Evolutionary conservation across 2,888 invertebrate genomes (phyloP).

Genomic region (Drosophila peninsularis): DNA sequence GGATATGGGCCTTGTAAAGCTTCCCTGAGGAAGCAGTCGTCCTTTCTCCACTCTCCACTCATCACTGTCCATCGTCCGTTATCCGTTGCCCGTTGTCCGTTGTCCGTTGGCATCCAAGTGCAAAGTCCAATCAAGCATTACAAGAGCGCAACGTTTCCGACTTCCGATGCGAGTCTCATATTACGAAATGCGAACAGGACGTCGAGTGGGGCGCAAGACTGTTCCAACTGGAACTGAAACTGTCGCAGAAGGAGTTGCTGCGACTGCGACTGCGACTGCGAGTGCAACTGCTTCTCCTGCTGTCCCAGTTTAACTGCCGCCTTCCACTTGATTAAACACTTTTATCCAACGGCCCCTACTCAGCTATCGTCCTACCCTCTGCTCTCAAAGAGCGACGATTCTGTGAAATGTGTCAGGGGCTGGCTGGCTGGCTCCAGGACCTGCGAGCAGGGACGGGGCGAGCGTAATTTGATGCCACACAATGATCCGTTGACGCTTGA

Average conservation of each 20-base stretch:
- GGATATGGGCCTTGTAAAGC: constrained; percentile 74
- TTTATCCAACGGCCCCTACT: constrained; percentile 64
- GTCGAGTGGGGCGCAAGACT: background rate
- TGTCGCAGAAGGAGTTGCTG: constrained; percentile 26
- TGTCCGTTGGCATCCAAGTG: constrained; percentile 39
- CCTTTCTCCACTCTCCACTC: background rate
- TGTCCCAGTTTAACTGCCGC: constrained; percentile 64
- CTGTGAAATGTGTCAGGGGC: constrained; percentile 59
- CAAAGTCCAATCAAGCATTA: constrained; percentile 75
- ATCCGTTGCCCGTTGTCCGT: background rate
- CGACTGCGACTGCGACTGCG: background rate
- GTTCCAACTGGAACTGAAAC: constrained; percentile 24
- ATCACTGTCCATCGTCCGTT: background rate
- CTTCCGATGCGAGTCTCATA: constrained; percentile 80
- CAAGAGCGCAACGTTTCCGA: constrained; percentile 76
- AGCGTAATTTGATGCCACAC: constrained; percentile 79
- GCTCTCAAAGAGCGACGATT: constrained; percentile 48
- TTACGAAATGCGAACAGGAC: constrained; percentile 67
- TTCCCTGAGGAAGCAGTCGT: constrained; percentile 54
- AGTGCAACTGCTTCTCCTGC: constrained; percentile 7
- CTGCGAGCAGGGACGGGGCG: constrained; percentile 3
- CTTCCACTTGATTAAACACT: constrained; percentile 83
- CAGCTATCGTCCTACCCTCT: constrained; percentile 28
- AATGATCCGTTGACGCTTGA: constrained; percentile 81
- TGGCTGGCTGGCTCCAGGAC: constrained; percentile 22